Evolutionary conservation across 2,888 invertebrate genomes (phyloP), one percentile per base, ranked within the genome.

Genomic region (Junonia oenone): DNA sequence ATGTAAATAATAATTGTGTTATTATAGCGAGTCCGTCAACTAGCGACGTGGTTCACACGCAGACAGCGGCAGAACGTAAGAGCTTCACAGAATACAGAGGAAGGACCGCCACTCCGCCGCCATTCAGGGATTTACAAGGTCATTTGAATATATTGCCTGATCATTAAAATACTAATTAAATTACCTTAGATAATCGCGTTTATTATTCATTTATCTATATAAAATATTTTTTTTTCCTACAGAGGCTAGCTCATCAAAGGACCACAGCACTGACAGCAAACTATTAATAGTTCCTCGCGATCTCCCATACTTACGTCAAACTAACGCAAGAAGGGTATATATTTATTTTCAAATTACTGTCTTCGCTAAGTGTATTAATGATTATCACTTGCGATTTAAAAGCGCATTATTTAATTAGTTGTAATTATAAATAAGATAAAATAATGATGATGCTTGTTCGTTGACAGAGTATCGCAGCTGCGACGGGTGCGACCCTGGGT

Each of bases 401-500:
- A n/a, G n/a, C n/a, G n/a, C n/a, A n/a, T n/a, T n/a, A n/a, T n/a
- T n/a, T n/a, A n/a, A n/a, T n/a, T n/a, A n/a, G n/a, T n/a, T n/a
- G n/a, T n/a, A n/a, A n/a, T n/a, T 5, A 29, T 29, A 29, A 29
- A 2, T 26, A 29, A 29, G 6, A 29, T n/a, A 8, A 29, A 1
- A 29, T 29, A 11, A 11, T 29, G 11, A 29, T 29, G 29, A 29
- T 29, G 1, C 8, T 29, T 29, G 29, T 6, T n/a, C 22, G 19
- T 66, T 60, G 15, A 58, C 68, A 89, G 90, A 90, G 90, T 72
- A 87, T 90, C 79, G 90, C 90, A 67, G 90, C 90, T 85, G 90
- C 90, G 64, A 89, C 90, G 89, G 89, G 90, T 77, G 87, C 89
- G 79, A 89, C 88, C 68, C 85, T 91, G 90, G 90, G 91, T 73